These are phyloP conservation scores for Watsonalla cultraria DNA, from an alignment of 2,888 invertebrate species.

Conservation along the genomic window DNA sequence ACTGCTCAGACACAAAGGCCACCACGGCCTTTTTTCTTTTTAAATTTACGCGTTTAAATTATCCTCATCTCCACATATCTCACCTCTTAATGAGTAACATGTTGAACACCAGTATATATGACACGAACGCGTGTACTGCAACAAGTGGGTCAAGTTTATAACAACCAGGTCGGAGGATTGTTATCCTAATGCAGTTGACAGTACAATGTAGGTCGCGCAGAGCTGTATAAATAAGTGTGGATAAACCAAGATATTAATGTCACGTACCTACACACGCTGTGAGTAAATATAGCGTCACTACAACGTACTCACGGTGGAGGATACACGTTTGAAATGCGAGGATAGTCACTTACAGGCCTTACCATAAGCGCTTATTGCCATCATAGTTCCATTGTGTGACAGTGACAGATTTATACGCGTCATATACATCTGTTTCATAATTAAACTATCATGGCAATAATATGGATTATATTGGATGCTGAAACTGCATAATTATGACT, in stretches of 20 bases:
- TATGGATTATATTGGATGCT: no score
- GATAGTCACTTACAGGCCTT: no score
- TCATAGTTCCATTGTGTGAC: no score
- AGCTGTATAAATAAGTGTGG: constrained; percentile 10
- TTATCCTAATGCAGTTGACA: constrained; percentile 63
- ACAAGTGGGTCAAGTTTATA: constrained; percentile 70
- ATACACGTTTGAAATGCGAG: no score
- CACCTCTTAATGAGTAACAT: not conserved
- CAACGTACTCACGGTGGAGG: not conserved
- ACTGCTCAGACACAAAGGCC: no score
- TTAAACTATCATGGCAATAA: no score
- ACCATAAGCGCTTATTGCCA: no score
- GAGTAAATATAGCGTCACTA: not conserved
- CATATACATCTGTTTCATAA: no score
- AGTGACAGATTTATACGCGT: no score
- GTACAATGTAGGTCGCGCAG: constrained; percentile 49
- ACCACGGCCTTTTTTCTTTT: no score
- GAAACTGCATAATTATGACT: no score
- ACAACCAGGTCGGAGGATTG: constrained; percentile 69
- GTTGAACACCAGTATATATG: constrained; percentile 20
- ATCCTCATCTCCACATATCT: constrained; percentile 26
- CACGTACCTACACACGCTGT: not conserved
- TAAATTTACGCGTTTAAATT: constrained; percentile 4
- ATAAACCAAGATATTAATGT: constrained; percentile 1
- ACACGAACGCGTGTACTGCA: constrained; percentile 45